phyloP scores from a whole-genome alignment of 2,888 invertebrate species.

The Scaptomyza polygonia region DNA sequence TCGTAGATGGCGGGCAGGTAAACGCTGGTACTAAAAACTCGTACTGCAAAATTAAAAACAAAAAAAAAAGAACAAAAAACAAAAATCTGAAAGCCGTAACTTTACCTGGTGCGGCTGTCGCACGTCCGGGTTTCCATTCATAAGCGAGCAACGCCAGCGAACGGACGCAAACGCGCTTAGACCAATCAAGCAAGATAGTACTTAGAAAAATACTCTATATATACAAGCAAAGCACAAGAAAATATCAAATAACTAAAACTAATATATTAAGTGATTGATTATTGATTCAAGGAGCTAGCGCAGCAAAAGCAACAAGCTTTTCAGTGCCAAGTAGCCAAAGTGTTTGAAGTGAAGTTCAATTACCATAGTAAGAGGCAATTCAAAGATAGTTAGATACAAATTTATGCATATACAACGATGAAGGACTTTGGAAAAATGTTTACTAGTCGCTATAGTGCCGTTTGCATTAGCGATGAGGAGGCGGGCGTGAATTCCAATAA shows the following conservation, averaged over 20 bases:
- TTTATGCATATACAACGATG: conserved; percentile 83
- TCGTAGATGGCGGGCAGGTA: conserved; percentile 37
- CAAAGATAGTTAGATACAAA: background rate
- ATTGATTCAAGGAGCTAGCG: conserved; percentile 45
- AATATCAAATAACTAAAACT: conserved; percentile 8
- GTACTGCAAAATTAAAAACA: conserved; percentile 35
- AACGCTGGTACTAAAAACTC: conserved; percentile 46
- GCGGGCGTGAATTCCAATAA: conserved; percentile 34
- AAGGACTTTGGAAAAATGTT: conserved; percentile 88
- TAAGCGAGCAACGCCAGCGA: conserved; percentile 83
- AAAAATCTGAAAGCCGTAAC: conserved; percentile 58
- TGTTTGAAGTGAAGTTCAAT: conserved; percentile 7
- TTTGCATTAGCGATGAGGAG: conserved; percentile 84
- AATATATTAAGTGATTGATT: conserved; percentile 24
- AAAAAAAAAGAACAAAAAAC: conserved; percentile 5
- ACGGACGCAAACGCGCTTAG: conserved; percentile 74
- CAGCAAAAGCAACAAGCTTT: conserved; percentile 49
- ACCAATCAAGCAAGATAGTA: conserved; percentile 29
- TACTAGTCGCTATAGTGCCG: conserved; percentile 86
- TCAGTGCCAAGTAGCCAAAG: conserved; percentile 23
- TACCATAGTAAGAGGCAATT: conserved; percentile 17
- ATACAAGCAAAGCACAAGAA: conserved; percentile 22
- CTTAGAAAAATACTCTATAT: conserved; percentile 21
- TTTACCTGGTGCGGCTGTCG: conserved; percentile 72
- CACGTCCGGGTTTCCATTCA: conserved; percentile 82